Evolutionary conservation across 2,113 vertebrate genomes (phyloP), one percentile per base, ranked within the genome.

Genomic region (Dunckerocampus dactyliophorus): DNA sequence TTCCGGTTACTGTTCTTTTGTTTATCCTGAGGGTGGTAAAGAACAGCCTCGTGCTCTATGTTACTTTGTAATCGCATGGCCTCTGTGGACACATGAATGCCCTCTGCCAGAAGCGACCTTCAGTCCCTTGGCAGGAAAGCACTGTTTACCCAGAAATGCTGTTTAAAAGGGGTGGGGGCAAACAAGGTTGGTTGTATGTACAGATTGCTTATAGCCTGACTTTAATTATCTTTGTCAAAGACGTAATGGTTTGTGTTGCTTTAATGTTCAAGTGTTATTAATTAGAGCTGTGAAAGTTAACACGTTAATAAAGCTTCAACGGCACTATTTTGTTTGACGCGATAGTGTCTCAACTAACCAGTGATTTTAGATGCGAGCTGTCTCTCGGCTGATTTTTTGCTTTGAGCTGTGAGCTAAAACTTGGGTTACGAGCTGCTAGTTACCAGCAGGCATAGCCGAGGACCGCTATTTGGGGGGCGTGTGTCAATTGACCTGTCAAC

Each of bases 1-100:
- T 85, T 85, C 82, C 79, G 68, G 75, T 77, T 75, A 71, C 70
- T 73, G 81, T 81, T 84, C 81, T 67, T 74, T 78, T 82, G 76
- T 88, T 81, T 79, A 62, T 74, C 65, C 22, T 17, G 45, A 57
- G 45, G 59, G 57, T 28, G n/a, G 62, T 58, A 55, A 67, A 69
- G 62, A 64, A 54, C 58, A 54, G 46, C 49, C 46, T 64, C 10
- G 8, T 34, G 53, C 60, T 20, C 54, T 14, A 16, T 46, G 67
- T 72, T 57, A 62, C 77, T 82, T 82, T 84, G 63, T 79, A 76
- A 74, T 84, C 60, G 34, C 16, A 8, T 49, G 51, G 51, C 48
- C 51, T 28, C 68, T 31, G 3, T 54, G 56, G 48, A 72, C 64
- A 65, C 60, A 43, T 58, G 51, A 74, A 73, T 62, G 58, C 31